Evolutionary conservation across 2,888 invertebrate genomes (phyloP).

Genomic region (Plagiodera versicolora): DNA sequence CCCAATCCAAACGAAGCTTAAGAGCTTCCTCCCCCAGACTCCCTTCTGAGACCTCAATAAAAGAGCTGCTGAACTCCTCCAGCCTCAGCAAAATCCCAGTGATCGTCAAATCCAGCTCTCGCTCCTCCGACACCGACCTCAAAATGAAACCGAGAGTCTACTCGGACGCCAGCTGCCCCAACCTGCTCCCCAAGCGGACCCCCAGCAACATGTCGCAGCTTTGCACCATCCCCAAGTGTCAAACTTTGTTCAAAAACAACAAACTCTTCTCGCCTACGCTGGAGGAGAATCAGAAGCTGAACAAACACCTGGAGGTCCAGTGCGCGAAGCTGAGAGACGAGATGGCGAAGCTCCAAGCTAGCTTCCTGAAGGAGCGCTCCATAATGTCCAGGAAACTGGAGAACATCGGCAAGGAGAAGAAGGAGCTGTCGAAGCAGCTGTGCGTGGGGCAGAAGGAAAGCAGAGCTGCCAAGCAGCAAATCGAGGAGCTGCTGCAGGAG

Average conservation of each 20-base stretch:
- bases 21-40: not conserved
- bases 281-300: constrained; percentile 11
- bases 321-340: constrained; percentile 43
- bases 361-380: constrained; percentile 44
- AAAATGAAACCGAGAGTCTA: constrained; percentile 19
- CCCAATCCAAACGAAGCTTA: not conserved
- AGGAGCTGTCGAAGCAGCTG: constrained; percentile 43
- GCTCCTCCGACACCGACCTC: constrained; percentile 30
- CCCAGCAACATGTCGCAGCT: constrained; percentile 28
- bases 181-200: constrained; percentile 27
- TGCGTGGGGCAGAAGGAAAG: constrained; percentile 44
- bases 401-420: constrained; percentile 41
- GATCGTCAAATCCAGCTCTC: constrained; percentile 24
- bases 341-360: constrained; percentile 41
- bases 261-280: constrained; percentile 19
- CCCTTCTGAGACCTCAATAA: not conserved
- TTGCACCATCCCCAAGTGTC: constrained; percentile 24
- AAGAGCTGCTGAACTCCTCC: not conserved
- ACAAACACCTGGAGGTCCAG: constrained; percentile 29
- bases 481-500: constrained; percentile 48
- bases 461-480: constrained; percentile 44
- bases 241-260: constrained; percentile 33
- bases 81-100: constrained; percentile 34
- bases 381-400: constrained; percentile 45
- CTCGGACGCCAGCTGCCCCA: constrained; percentile 34